phyloP scores from a whole-genome alignment of 2,113 vertebrate genomes.

The Nothoprocta pentlandii region DNA sequence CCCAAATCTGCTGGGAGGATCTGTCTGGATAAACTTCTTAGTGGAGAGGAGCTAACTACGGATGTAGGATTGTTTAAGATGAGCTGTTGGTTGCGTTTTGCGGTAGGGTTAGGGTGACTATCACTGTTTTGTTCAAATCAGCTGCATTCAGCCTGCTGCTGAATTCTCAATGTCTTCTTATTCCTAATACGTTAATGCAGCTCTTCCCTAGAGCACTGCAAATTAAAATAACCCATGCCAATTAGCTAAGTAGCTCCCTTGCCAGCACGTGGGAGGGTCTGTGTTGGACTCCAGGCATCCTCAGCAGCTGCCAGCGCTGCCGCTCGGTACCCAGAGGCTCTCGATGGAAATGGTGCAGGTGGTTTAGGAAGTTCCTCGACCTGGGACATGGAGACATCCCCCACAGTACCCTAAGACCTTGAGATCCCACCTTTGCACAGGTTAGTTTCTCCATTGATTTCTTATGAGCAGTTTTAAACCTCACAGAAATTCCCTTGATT shows the following conservation, averaged over 20 bases:
- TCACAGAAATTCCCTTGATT: background rate
- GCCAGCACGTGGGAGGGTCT: background rate
- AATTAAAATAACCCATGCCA: background rate
- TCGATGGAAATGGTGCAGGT: background rate
- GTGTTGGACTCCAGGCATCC: background rate
- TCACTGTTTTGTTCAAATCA: background rate
- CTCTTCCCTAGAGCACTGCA: background rate
- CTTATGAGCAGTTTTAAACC: background rate
- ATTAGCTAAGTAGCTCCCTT: background rate
- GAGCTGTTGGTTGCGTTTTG: background rate
- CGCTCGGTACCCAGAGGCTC: background rate
- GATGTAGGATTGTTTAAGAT: background rate
- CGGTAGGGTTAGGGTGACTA: background rate
- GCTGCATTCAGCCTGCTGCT: background rate
- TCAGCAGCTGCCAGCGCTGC: background rate
- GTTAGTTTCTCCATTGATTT: background rate
- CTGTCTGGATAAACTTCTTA: background rate
- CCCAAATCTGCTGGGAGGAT: background rate
- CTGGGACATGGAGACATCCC: background rate
- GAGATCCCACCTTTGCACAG: background rate
- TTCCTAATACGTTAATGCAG: background rate
- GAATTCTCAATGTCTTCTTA: background rate
- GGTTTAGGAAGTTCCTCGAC: background rate
- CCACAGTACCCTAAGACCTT: background rate
- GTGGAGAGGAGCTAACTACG: background rate